Base-by-base conservation (phyloP, 64 coral and sea anemone species). In the Pocillopora verrucosa region DNA sequence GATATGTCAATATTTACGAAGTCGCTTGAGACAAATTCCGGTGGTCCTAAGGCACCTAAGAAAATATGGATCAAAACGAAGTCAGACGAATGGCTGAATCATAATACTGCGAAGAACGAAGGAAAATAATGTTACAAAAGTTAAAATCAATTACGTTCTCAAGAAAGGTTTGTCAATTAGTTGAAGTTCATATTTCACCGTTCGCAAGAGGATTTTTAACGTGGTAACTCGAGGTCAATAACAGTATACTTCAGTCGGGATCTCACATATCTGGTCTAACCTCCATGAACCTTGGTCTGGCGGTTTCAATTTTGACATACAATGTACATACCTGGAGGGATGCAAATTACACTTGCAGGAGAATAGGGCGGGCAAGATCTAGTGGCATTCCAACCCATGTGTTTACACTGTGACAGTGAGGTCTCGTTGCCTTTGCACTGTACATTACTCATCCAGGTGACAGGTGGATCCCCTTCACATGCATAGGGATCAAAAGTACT, bases 21-120 rank as follows among this genome's bases (percentile, higher is more conserved):
- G 77, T 79, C 56, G 59, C 77, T 79, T 1, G 26, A 26, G 51
- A 79, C 56, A 51, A 59, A 79, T 79, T 25, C 77, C 13, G 77
- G 77, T 26, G 20, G 58, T 5, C 20, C 77, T n/a, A 59, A 10
- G 0, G 3, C 4, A 13, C 17, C 77, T 59, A 11, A 11, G 2
- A 0, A 79, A 13, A 26, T 34, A 59, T 13, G 0, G 26, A 79
- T 56, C 9, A 10, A 56, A 19, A 77, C 2, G 56, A 56, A 56
- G 19, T 17, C 20, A 36, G 7, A 19, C 9, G 15, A 9, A 56
- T 77, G 9, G 41, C 41, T 51, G 3, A 51, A 51, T 51, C 41
- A 51, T 51, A 51, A 51, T 51, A 7, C 41, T 51, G 41, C 41
- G 3, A 51, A 51, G 41, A 51, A 7, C 41, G 41, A 51, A 51